Percentiles rank a stretch among this genome's conserved stretches.
These are phyloP conservation scores for Nycticryphes semicollaris DNA, from an alignment of 2,113 vertebrate species.

Conservation along the genomic window DNA sequence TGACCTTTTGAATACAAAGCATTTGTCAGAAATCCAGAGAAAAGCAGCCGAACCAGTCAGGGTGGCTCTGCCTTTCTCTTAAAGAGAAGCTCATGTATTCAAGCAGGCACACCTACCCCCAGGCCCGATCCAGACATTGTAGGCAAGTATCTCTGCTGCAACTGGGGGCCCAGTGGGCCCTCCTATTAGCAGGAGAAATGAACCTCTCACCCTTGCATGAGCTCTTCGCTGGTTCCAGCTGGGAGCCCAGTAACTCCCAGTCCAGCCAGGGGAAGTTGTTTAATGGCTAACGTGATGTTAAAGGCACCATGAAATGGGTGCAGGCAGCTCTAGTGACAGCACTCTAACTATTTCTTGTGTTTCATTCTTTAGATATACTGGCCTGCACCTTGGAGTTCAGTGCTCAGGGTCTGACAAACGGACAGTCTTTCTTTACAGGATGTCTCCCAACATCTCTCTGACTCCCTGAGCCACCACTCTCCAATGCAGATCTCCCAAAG, in stretches of 20 bases:
- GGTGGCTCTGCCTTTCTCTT: constrained; percentile 10
- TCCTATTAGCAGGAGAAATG: neutral
- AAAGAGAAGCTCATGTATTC: neutral
- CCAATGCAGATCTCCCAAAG: neutral
- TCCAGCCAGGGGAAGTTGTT: neutral
- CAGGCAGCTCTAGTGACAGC: neutral
- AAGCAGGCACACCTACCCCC: constrained; percentile 6
- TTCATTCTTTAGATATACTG: neutral
- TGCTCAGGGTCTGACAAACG: neutral
- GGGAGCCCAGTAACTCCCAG: neutral
- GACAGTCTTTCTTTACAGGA: neutral
- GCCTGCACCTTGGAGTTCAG: neutral
- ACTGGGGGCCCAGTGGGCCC: neutral
- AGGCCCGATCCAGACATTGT: neutral
- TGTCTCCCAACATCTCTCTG: neutral
- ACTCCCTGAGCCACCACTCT: neutral
- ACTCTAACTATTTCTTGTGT: neutral
- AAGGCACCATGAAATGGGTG: neutral
- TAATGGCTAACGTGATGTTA: neutral
- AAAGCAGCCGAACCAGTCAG: constrained; percentile 42
- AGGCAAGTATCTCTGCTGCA: neutral
- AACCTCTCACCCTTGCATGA: neutral
- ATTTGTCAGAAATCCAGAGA: constrained; percentile 68
- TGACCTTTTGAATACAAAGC: constrained; percentile 78
- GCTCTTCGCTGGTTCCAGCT: neutral